A percentile compares a stretch with the other conserved stretches of the same genome.
Evolutionary conservation across 2,113 vertebrate genomes (phyloP).

Genomic region (Todiramphus saurophagus): DNA sequence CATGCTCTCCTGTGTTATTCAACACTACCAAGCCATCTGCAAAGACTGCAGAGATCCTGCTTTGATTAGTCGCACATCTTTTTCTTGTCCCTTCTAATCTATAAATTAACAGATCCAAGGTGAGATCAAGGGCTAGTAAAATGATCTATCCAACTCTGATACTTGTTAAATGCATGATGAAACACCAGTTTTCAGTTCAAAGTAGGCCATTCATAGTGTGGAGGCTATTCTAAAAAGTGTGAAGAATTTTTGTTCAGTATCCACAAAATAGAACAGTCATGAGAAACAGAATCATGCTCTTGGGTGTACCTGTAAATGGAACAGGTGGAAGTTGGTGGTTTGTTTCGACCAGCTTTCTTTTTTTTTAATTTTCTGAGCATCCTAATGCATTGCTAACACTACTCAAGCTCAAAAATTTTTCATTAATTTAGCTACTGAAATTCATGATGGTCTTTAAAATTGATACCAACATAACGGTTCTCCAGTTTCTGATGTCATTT

Average conservation of each 20-base stretch:
- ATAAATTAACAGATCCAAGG: neutral
- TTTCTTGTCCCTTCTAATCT: neutral
- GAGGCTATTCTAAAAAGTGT: neutral
- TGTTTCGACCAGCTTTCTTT: neutral
- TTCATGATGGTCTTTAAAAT: neutral
- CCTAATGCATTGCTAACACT: too few relatives aligned
- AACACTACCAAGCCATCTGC: neutral
- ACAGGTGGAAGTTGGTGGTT: neutral
- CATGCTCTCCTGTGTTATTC: neutral
- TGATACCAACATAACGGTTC: neutral
- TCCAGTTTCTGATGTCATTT: neutral
- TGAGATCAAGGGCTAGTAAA: neutral
- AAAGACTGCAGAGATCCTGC: neutral
- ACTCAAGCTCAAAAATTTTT: neutral
- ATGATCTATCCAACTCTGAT: neutral
- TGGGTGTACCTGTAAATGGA: neutral
- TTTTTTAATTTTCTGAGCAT: neutral
- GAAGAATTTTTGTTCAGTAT: neutral
- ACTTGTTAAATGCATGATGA: neutral
- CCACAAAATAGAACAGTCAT: neutral
- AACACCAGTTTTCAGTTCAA: neutral
- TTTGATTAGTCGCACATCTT: neutral
- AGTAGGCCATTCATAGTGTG: neutral
- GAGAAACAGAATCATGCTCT: neutral
- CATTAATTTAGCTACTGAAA: neutral